Base-by-base conservation (phyloP, 2,113 vertebrate species). In the Hemibagrus wyckioides region DNA sequence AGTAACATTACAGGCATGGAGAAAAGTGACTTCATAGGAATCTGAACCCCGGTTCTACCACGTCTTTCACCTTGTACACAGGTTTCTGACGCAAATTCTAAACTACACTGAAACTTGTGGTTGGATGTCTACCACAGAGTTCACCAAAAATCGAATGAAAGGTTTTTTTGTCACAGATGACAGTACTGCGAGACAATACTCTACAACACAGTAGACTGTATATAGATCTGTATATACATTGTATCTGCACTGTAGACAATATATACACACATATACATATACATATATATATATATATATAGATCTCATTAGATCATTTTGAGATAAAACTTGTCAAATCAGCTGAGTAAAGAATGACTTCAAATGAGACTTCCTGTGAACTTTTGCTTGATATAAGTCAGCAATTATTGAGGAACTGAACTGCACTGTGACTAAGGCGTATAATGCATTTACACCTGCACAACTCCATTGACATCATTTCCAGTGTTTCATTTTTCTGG, bases 1-100 rank as follows among this genome's bases (percentile, higher is more conserved):
- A 86, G 75, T 80, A 85, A 80, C 84, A 41, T 61, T 33, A 63
- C 25, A 86, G 52, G 77, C 56, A 73, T 63, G 54, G 87, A 75
- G 84, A 88, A 69, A 88, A 90, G 52, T 84, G 85, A 90, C 81
- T 84, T 81, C 77, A 84, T 76, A 77, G 76, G 69, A 90, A 84
- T 65, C 44, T n/a, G 54, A 54, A 63, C 54, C 28, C 33, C 33
- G 28, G 39, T 69, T 39, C 11, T 50, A 77, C 28, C 65, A 61
- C 69, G 54, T 80, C 23, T 15, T 76, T 86, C 23, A 61, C 48
- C 23, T 82, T 48, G 48, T 71, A 15, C 50, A 73, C 59, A 84
- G 48, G 41, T 23, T 44, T 86, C 67, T 65, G 80, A 86, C 63
- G 82, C 36, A 83, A 48, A 75, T 1, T n/a, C 56, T 33, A 4